Evolutionary conservation across 1,140 invertebrate species (phyloP).

Genomic region (Meloidogyne floridensis): DNA sequence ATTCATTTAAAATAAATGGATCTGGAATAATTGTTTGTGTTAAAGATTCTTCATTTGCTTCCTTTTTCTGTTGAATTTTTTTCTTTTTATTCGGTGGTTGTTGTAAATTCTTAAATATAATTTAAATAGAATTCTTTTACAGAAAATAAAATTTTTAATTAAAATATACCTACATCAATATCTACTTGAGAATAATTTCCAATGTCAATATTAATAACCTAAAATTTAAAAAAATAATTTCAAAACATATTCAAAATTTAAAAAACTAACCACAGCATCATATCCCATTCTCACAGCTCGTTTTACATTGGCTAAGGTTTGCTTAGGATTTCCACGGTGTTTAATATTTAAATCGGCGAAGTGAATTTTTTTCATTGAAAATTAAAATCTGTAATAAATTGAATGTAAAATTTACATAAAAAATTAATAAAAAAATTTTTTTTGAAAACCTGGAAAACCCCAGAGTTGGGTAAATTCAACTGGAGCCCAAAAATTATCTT

Average conservation of each 20-base stretch:
- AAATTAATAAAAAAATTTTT: too few relatives aligned
- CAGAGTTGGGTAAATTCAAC: too few relatives aligned
- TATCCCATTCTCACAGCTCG: conserved; percentile 63
- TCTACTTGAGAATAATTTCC: background rate
- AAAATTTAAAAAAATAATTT: background rate
- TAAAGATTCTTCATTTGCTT: conserved; percentile 1
- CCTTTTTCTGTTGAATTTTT: conserved; percentile 29
- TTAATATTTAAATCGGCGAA: conserved; percentile 64
- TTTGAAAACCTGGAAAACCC: too few relatives aligned
- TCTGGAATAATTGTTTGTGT: conserved; percentile 46
- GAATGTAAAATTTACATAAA: background rate
- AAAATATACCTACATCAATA: conserved; percentile 23
- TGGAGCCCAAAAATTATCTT: too few relatives aligned
- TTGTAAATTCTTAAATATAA: conserved; percentile 17
- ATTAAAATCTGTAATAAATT: background rate
- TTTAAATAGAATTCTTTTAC: too few relatives aligned
- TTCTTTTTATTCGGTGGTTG: conserved; percentile 53
- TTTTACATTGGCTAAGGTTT: conserved; percentile 52
- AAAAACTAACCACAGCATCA: conserved; percentile 54
- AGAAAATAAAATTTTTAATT: conserved; percentile 7
- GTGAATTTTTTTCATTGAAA: conserved; percentile 43
- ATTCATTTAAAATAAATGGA: conserved; percentile 56
- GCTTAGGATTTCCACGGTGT: conserved; percentile 55
- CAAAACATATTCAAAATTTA: background rate
- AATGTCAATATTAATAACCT: conserved; percentile 10